Percentiles rank a stretch among this genome's conserved stretches.
phyloP scores from a whole-genome alignment of 2,113 vertebrate genomes.

The Amia ocellicauda region DNA sequence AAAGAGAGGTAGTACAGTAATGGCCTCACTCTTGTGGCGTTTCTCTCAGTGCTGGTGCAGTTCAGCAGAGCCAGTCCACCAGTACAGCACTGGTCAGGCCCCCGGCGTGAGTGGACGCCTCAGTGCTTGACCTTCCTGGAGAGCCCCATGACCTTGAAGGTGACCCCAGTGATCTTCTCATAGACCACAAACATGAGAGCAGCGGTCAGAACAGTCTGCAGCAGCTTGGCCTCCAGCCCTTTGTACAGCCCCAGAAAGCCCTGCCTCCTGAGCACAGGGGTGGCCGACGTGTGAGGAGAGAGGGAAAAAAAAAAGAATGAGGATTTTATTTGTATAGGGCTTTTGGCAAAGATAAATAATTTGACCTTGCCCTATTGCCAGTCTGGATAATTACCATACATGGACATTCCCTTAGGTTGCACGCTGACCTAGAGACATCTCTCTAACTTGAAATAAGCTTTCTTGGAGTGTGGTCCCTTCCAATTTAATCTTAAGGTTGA shows the following conservation, averaged over 20 bases:
- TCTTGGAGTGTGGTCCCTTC: too few species aligned
- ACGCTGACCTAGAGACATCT: too few species aligned
- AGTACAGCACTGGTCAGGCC: neutral
- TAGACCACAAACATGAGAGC: slow-evolving; percentile 77
- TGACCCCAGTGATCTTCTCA: slow-evolving; percentile 66
- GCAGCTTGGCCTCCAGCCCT: slow-evolving; percentile 74
- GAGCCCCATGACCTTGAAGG: slow-evolving; percentile 69
- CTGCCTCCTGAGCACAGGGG: slow-evolving; percentile 53
- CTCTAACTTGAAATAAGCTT: too few species aligned
- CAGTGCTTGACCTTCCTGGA: slow-evolving; percentile 55
- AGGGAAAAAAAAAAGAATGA: neutral
- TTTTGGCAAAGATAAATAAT: too few species aligned
- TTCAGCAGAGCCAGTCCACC: neutral
- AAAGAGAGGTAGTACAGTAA: slow-evolving; percentile 32
- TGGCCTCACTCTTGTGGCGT: neutral
- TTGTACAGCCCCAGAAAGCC: slow-evolving; percentile 66
- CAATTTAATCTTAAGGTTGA: too few species aligned
- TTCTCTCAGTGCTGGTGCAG: neutral
- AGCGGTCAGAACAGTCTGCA: slow-evolving; percentile 72
- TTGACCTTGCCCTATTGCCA: too few species aligned
- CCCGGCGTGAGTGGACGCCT: slow-evolving; percentile 9
- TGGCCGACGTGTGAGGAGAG: neutral
- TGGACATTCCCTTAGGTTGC: too few species aligned
- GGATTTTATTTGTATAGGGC: too few species aligned
- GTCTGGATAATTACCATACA: too few species aligned